Evolutionary conservation across 2,888 invertebrate genomes (phyloP), one percentile per base, ranked within the genome.

Genomic region (Amphimallon solstitiale): DNA sequence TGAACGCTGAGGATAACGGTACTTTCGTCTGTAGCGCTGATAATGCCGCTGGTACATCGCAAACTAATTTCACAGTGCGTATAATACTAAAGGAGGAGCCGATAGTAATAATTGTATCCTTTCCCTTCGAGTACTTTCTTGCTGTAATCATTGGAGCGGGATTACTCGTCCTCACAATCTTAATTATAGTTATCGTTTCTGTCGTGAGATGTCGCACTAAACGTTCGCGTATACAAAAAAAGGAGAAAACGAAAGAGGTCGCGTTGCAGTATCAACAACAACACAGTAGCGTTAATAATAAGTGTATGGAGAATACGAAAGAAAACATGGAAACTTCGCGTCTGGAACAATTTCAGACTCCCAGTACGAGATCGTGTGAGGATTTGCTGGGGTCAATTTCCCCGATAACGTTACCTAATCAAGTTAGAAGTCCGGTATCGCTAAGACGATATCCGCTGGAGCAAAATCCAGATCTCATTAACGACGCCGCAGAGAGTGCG

Each of bases 1-100:
- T 92, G 15, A 90, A 89, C 29, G 86, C 86, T 37, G 92, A 91
- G 70, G 93, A 94, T 78, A 94, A 94, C 76, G 95, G 95, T 3
- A 92, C 92, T 6, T 95, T 93, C 79, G 88, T 91, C 1, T 96
- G 95, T 80, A 86, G 91, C 10, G 95, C 95, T 0, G 92, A 93
- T 77, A 95, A 95, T 79, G 87, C 90, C 10, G 95, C 94, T 0
- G 95, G 95, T 10, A 87, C 85, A 66, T 87, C 90, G 0, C 89
- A 88, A 71, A 90, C 92, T 66, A 95, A 95, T 80, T 92, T 93
- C 74, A 94, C 94, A 0, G 86, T 95, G 70, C 86, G 89, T 70
- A 89, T 93, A 52, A 86, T 92, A 70, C 85, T 91, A 62, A 91
- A 90, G 78, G 90, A 91, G 76, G 90, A 90, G 70, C 90, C 90